Percentiles rank a stretch among this genome's conserved stretches.
Evolutionary conservation across 2,113 vertebrate species (phyloP).

Genomic region (Thymallus thymallus): DNA sequence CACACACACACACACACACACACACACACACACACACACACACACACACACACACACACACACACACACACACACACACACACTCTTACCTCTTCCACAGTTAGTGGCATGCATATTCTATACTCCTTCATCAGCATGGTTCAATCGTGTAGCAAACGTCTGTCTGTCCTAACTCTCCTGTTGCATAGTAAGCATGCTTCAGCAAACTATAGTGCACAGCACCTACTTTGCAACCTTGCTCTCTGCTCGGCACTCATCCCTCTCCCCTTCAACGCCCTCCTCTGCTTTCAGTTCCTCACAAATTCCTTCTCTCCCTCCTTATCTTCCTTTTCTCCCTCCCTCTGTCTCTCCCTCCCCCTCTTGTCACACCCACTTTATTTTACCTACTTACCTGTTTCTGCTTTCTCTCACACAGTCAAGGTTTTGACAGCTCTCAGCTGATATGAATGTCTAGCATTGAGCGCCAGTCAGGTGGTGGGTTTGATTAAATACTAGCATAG

Average conservation of each 20-base stretch:
- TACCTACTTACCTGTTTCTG: neutral
- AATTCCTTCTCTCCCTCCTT: conserved; percentile 61
- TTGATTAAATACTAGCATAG: conserved; percentile 57
- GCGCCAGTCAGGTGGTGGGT: conserved; percentile 15
- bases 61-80: neutral
- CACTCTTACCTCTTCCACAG: conserved; percentile 86
- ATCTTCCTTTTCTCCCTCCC: conserved; percentile 38
- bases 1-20: neutral
- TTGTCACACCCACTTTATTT: neutral
- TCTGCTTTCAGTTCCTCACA: conserved; percentile 53
- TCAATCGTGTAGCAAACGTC: conserved; percentile 17
- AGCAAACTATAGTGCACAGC: conserved; percentile 21
- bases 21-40: conserved; percentile 1
- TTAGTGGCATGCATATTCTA: conserved; percentile 91
- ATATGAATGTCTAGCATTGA: conserved; percentile 24
- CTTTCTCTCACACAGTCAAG: conserved; percentile 18
- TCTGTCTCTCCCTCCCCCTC: conserved; percentile 11
- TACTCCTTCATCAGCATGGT: conserved; percentile 92
- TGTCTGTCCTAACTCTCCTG: conserved; percentile 32
- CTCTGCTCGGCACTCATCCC: conserved; percentile 58
- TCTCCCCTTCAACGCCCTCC: conserved; percentile 39
- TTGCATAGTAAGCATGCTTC: conserved; percentile 38
- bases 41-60: neutral
- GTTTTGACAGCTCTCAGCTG: conserved; percentile 19
- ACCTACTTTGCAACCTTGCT: conserved; percentile 40